phyloP scores from a whole-genome alignment of 2,888 invertebrate genomes.

The Diaphora mendica region DNA sequence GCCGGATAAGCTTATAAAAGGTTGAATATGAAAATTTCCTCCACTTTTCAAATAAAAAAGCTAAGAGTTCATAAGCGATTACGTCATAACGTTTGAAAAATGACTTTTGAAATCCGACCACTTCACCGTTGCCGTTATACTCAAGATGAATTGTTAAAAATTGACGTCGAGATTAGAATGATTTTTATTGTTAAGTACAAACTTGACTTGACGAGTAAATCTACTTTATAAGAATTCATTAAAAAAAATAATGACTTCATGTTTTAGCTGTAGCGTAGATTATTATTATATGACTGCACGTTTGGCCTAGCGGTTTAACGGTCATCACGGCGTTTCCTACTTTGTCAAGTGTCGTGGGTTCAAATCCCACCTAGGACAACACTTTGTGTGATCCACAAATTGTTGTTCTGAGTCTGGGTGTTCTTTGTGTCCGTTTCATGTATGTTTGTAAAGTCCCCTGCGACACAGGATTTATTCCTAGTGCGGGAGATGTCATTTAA shows the following conservation, averaged over 20 bases:
- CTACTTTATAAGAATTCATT: neutral
- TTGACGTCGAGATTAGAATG: slow-evolving; percentile 67
- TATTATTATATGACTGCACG: too few species aligned
- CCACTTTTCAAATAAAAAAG: slow-evolving; percentile 77
- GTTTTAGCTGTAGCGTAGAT: neutral
- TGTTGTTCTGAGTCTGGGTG: too few species aligned
- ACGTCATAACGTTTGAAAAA: slow-evolving; percentile 81
- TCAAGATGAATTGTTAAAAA: slow-evolving; percentile 77
- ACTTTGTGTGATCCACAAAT: too few species aligned
- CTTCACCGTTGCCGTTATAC: slow-evolving; percentile 62
- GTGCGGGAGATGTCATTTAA: too few species aligned
- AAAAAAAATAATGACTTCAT: neutral
- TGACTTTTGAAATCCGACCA: slow-evolving; percentile 75
- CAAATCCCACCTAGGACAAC: too few species aligned
- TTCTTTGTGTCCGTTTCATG: too few species aligned
- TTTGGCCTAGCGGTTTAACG: too few species aligned
- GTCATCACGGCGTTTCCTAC: too few species aligned
- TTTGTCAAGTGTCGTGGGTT: too few species aligned
- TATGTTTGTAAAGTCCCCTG: too few species aligned
- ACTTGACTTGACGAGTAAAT: neutral
- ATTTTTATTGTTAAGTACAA: slow-evolving; percentile 49
- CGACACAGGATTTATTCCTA: too few species aligned
- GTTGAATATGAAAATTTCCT: slow-evolving; percentile 75
- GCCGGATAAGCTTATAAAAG: slow-evolving; percentile 67
- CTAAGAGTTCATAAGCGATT: slow-evolving; percentile 81